Evolutionary conservation across 2,888 invertebrate genomes (phyloP), one percentile per base, ranked within the genome.

Genomic region (Apotomis capreana): DNA sequence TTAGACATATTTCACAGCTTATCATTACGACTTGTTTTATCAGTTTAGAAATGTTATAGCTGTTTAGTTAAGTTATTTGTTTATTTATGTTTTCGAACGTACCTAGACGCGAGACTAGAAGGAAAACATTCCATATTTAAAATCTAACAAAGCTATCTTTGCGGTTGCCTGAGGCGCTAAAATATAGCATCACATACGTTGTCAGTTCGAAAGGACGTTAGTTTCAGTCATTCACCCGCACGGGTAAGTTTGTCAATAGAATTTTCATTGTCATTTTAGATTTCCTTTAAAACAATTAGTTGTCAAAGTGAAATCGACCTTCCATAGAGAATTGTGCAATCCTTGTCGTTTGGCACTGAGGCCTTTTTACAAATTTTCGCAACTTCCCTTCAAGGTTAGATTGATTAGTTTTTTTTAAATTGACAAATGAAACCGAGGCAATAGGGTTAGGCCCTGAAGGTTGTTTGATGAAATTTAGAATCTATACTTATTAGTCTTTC

Each of bases 301-400:
- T 79, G 77, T 76, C 75, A 77, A 79, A 87, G 90, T 82, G 90
- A 90, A 89, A 90, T 87, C 81, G 88, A 82, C 90, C 90, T 90
- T 89, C 88, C 80, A 81, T 52, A 13, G 73, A 62, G 59, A 1
- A 13, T 72, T 72, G 68, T 63, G 72, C 37, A 72, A 72, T 57
- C 3, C 63, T 68, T 72, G 72, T 72, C 68, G 57, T 63, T 72
- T 72, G 68, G 52, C 72, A 78, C 77, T 70, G 77, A 73, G 77
- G 77, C 78, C 75, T 88, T 73, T 89, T 89, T 87, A 85, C 84
- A 15, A 82, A 84, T 89, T 87, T 86, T 86, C 85, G 89, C 89
- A 90, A 89, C 80, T 78, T 81, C 84, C 86, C 84, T 84, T 79
- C 89, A 88, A 89, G 89, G 89, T 85, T 83, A 89, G 81, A 81